Evolutionary conservation across 2,797 vertebrate genomes (phyloP).

Genomic region (Salarias fasciatus): DNA sequence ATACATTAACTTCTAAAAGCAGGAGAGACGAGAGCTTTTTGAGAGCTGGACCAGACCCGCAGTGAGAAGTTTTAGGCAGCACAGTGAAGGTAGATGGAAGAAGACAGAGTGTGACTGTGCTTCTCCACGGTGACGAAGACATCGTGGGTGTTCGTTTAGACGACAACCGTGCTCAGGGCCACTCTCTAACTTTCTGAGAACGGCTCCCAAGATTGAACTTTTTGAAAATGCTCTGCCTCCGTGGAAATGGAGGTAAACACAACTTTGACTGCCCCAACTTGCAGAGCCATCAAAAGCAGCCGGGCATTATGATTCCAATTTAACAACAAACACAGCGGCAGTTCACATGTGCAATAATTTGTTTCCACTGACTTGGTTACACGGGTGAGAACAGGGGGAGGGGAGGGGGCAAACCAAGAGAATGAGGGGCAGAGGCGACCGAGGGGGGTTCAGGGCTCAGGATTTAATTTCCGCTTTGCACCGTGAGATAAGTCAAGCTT

Average conservation of each 20-base stretch:
- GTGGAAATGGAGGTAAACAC: too few relatives aligned
- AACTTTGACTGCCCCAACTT: too few relatives aligned
- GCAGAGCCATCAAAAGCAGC: constrained; percentile 11
- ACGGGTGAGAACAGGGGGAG: constrained; percentile 12
- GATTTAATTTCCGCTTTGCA: constrained; percentile 80
- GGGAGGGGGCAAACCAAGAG: constrained; percentile 45
- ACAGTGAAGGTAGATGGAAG: neutral
- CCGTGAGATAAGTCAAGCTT: constrained; percentile 77
- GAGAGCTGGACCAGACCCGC: neutral
- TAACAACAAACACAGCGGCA: constrained; percentile 28
- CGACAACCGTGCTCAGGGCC: too few relatives aligned
- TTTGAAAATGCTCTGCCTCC: too few relatives aligned
- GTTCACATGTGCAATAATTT: constrained; percentile 13
- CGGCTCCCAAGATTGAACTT: too few relatives aligned
- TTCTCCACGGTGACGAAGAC: neutral
- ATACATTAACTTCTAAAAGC: constrained; percentile 64
- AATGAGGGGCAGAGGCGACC: constrained; percentile 40
- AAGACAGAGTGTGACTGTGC: neutral
- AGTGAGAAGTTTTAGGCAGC: neutral
- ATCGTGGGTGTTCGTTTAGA: too few relatives aligned
- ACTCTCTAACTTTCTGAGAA: too few relatives aligned
- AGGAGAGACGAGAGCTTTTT: constrained; percentile 4
- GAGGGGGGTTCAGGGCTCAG: constrained; percentile 53
- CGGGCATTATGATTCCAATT: constrained; percentile 21
- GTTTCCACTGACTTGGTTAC: constrained; percentile 40